Conservation (phyloP, 2,113 vertebrate genomes). For the Origma solitaria region DNA sequence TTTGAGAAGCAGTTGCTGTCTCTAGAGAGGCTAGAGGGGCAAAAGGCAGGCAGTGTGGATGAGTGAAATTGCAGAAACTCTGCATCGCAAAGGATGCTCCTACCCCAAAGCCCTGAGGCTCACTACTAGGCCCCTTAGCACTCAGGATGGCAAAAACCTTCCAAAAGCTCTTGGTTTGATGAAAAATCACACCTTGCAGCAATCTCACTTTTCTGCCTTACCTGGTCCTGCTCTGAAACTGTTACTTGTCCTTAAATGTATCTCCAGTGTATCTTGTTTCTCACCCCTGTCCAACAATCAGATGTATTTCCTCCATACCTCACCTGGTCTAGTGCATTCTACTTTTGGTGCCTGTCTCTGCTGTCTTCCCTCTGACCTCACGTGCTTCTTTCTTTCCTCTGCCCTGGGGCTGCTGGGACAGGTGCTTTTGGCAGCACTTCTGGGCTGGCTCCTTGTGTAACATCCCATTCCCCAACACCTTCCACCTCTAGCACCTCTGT, state of each 20-base stretch:
- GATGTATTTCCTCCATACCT: not conserved
- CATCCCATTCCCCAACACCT: fast-evolving
- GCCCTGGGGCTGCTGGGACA: not conserved
- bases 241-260: not conserved
- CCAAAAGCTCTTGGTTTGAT: not conserved
- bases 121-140: not conserved
- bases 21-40: not conserved
- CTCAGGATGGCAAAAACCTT: not conserved
- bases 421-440: not conserved
- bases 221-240: not conserved
- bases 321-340: not conserved
- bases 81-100: not conserved
- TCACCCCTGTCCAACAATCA: not conserved
- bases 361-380: not conserved
- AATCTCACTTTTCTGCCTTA: not conserved
- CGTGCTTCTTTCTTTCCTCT: not conserved
- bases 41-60: not conserved
- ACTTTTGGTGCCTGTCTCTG: not conserved
- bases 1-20: not conserved
- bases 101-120: not conserved
- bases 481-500: not conserved
- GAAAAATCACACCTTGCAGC: not conserved
- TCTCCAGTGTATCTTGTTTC: not conserved
- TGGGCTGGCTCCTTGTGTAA: not conserved
- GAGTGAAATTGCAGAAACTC: not conserved